A percentile compares a stretch with the other conserved stretches of the same genome.
Conservation (phyloP, 2,797 vertebrate genomes). For the Ibycter americanus region DNA sequence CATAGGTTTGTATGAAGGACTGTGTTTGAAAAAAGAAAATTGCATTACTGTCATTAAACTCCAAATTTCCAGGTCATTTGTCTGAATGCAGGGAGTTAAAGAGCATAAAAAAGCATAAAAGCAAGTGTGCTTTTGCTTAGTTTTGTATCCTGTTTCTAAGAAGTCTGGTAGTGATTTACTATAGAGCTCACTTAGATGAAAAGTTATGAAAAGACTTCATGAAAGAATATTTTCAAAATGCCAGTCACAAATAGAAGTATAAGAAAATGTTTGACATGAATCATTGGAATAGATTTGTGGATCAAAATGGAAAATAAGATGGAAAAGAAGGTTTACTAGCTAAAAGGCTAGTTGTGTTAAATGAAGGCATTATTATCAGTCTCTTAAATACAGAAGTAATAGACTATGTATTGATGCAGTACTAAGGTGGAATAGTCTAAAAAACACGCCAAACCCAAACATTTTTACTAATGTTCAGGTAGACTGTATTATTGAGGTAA, state of each 20-base stretch:
- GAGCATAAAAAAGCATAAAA: not conserved
- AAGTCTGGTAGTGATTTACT: not conserved
- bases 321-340: not conserved
- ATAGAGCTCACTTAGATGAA: not conserved
- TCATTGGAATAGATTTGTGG: not conserved
- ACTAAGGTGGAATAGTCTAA: not conserved
- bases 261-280: not conserved
- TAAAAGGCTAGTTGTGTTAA: not conserved
- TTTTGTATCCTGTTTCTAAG: not conserved
- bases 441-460: not conserved
- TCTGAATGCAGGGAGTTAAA: not conserved
- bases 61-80: not conserved
- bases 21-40: not conserved
- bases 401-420: not conserved
- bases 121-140: not conserved
- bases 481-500: not conserved
- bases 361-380: not conserved
- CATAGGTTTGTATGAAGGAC: not conserved
- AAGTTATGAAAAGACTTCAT: not conserved
- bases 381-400: not conserved
- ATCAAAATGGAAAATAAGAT: not conserved
- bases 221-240: not conserved
- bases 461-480: not conserved
- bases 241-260: not conserved
- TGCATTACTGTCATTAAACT: not conserved